A percentile compares a stretch with the other conserved stretches of the same genome.
These are phyloP conservation scores for Trichomycterus rosablanca DNA, from an alignment of 2,113 vertebrate species.

Conservation along the genomic window DNA sequence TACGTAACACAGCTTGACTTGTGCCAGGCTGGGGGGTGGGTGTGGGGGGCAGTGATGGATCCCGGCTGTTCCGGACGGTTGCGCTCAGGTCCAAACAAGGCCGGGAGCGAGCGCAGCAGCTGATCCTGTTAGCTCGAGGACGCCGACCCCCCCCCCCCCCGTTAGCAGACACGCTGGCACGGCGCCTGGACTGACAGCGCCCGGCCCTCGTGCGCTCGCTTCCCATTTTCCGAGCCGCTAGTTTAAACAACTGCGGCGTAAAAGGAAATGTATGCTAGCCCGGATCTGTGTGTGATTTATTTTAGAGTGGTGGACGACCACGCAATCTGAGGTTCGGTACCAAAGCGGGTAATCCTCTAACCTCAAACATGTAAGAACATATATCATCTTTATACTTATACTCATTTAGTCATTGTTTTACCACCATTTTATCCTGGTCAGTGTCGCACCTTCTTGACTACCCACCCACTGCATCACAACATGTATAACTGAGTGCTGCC, in stretches of 20 bases:
- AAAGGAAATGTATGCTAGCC: constrained; percentile 71
- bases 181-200: constrained; percentile 58
- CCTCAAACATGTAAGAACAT: too few relatives aligned
- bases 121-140: constrained; percentile 50
- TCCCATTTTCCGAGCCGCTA: constrained; percentile 51
- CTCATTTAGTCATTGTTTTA: too few relatives aligned
- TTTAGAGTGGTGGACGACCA: too few relatives aligned
- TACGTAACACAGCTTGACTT: constrained; percentile 62
- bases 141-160: constrained; percentile 46
- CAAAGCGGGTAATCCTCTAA: too few relatives aligned
- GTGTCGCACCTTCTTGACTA: too few relatives aligned
- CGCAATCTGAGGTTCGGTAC: too few relatives aligned
- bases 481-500: too few relatives aligned
- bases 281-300: constrained; percentile 19
- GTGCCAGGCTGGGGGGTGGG: constrained; percentile 65
- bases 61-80: constrained; percentile 57
- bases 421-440: too few relatives aligned
- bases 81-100: constrained; percentile 73
- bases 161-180: constrained; percentile 51
- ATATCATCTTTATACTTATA: too few relatives aligned
- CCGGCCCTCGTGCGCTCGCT: constrained; percentile 54
- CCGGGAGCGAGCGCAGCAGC: constrained; percentile 53
- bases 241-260: constrained; percentile 69
- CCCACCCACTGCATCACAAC: too few relatives aligned
- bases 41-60: constrained; percentile 45